Base-by-base conservation (phyloP, 2,797 vertebrate species). In the Mallotus villosus region DNA sequence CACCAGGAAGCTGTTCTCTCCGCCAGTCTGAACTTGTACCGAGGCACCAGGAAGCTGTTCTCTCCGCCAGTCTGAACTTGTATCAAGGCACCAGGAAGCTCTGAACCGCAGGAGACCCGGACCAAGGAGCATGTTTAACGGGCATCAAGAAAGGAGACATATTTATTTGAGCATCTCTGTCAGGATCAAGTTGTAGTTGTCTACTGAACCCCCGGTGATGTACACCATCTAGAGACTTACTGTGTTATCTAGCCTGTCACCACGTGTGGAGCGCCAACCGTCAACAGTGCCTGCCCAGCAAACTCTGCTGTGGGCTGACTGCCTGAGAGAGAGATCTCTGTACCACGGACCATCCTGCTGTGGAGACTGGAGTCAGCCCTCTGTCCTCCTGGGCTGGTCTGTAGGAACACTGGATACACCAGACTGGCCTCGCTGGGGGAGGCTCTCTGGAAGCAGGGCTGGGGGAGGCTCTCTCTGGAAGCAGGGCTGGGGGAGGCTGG, bases 231-330 rank as follows among this genome's bases (percentile, higher is more conserved):
- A 79, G 76, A 80, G 58, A 63, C 72, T 57, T 41, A 65, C 71
- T 64, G 68, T 51, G 62, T 27, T 14, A 14, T 70, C 74, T 78
- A 76, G 77, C 72, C 81, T 74, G 58, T 73, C 2, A 21, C 24
- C 22, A 25, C 12, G 34, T 27, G 5, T 22, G 17, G 77, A 62
- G 61, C 65, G 61, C 0, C 57, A 32, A 72, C 78, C 77, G 79
- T 78, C 57, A 70, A 68, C 66, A 82, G 85, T 85, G 84, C 25
- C 81, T 86, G 81, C 84, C 83, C 74, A 72, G 73, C 2, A 3
- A 53, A 4, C 51, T 53, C 51, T 53, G 16, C 51, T 17, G 16
- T 6, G 16, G 51, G 51, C 51, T 53, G 16, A 4, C 51, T 53
- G 51, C 51, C 51, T 1, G 51, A 53, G 51, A 51, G 12, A n/a